phyloP scores from a whole-genome alignment of 2,888 invertebrate genomes.

The Meteorus colon region DNA sequence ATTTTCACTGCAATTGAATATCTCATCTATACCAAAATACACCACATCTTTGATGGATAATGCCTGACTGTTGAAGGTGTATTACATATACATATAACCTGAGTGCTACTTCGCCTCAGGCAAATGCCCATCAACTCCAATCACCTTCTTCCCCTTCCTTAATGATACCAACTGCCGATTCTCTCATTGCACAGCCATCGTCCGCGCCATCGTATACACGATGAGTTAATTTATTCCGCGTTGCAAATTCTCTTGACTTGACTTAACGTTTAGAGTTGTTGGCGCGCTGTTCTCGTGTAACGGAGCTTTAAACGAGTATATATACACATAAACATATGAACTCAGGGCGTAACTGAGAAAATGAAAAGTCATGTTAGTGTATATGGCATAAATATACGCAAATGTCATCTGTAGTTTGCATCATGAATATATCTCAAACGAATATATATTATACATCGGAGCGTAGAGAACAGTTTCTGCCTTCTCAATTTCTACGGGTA shows the following conservation, averaged over 20 bases:
- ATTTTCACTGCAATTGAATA: not conserved
- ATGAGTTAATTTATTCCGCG: constrained; percentile 36
- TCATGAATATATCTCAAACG: not conserved
- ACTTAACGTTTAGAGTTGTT: not conserved
- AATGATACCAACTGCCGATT: constrained; percentile 11
- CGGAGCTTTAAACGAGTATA: constrained; percentile 2
- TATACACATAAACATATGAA: not conserved
- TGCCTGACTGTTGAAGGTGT: not conserved
- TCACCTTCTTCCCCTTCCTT: constrained; percentile 10
- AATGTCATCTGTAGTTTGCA: constrained; percentile 21
- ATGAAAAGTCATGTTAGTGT: constrained; percentile 15
- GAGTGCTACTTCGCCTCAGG: constrained; percentile 4
- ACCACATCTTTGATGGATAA: not conserved
- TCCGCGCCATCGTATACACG: constrained; percentile 4
- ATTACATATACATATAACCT: not conserved
- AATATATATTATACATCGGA: not conserved
- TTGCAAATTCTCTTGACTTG: constrained; percentile 13
- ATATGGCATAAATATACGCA: constrained; percentile 16
- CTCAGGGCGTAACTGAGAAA: constrained; percentile 16
- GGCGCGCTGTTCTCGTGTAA: constrained; percentile 6
- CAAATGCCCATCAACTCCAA: constrained; percentile 15
- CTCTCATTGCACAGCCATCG: constrained; percentile 11
- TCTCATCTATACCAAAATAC: not conserved
- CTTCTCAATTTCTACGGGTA: not conserved
- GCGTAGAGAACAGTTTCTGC: not conserved